Evolutionary conservation across 30 jellyfish, hydroid and myxozoan genomes (phyloP).

Genomic region (Aurelia aurita complex sp. Pacific): DNA sequence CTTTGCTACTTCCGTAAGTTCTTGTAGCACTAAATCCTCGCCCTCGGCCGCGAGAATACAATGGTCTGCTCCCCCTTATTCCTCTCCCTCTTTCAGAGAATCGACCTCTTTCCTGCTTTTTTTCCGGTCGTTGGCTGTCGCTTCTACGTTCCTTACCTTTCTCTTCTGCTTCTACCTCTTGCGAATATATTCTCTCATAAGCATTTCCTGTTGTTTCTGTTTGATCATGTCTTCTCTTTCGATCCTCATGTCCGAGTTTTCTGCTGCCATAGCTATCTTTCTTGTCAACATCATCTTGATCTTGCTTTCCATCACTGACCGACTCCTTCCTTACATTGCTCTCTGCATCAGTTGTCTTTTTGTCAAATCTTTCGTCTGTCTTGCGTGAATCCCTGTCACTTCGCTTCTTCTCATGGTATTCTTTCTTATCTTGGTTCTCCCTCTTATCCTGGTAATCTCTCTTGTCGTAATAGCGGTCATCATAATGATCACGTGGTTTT

Average conservation of each 20-base stretch:
- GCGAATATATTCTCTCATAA: slow-evolving; percentile 22
- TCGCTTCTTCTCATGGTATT: neutral
- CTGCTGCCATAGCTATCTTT: slow-evolving; percentile 22
- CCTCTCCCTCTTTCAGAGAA: slow-evolving; percentile 53
- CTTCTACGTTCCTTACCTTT: slow-evolving; percentile 15
- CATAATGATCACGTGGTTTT: neutral
- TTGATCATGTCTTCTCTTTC: slow-evolving; percentile 64
- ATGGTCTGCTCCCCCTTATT: slow-evolving; percentile 23
- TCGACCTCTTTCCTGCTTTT: slow-evolving; percentile 28
- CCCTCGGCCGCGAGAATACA: slow-evolving; percentile 53
- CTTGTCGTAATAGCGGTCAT: slow-evolving; percentile 9
- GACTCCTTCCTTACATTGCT: slow-evolving; percentile 6
- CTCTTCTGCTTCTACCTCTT: slow-evolving; percentile 57
- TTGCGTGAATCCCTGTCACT: slow-evolving; percentile 44
- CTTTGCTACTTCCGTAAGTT: slow-evolving; percentile 2
- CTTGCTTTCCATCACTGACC: slow-evolving; percentile 2
- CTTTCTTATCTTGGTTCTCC: slow-evolving; percentile 28
- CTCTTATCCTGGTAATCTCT: slow-evolving; percentile 25
- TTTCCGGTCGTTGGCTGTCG: slow-evolving; percentile 40
- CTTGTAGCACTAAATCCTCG: slow-evolving; percentile 22
- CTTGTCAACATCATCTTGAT: neutral
- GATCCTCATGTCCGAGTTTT: slow-evolving; percentile 39
- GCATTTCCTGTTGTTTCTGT: slow-evolving; percentile 23
- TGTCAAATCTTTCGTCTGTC: slow-evolving; percentile 5
- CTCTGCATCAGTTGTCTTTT: slow-evolving; percentile 19